These are phyloP conservation scores for Melanotaenia boesemani DNA, from an alignment of 2,797 vertebrate genomes.

Conservation along the genomic window DNA sequence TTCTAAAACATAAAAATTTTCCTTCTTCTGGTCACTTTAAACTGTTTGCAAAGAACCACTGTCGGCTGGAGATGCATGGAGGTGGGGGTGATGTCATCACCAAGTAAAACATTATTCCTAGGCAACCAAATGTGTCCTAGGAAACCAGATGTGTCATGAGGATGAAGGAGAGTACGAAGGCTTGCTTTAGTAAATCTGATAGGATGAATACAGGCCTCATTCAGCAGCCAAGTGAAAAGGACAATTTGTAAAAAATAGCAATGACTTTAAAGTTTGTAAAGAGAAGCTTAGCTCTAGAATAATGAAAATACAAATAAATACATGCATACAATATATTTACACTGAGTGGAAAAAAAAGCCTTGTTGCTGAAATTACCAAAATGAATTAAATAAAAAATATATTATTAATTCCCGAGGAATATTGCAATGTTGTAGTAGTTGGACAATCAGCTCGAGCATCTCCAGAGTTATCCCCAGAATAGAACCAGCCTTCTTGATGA, in stretches of 20 bases:
- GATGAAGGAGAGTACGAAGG: slow-evolving; percentile 38
- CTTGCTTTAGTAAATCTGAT: slow-evolving; percentile 26
- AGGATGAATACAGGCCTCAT: slow-evolving; percentile 24
- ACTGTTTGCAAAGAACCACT: slow-evolving; percentile 38
- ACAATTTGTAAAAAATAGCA: slow-evolving; percentile 14
- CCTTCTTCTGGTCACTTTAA: slow-evolving; percentile 48
- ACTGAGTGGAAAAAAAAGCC: too few species aligned
- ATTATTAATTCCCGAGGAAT: too few species aligned
- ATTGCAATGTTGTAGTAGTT: too few species aligned
- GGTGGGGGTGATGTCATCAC: slow-evolving; percentile 62
- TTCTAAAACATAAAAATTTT: slow-evolving; percentile 48
- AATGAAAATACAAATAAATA: too few species aligned
- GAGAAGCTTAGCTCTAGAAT: too few species aligned
- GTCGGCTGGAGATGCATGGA: slow-evolving; percentile 30
- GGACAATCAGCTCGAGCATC: too few species aligned
- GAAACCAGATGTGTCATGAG: slow-evolving; percentile 65
- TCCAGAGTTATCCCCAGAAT: too few species aligned
- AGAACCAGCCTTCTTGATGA: too few species aligned
- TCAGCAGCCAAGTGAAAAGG: slow-evolving; percentile 13
- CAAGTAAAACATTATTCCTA: slow-evolving; percentile 70
- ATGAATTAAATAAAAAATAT: too few species aligned
- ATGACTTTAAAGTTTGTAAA: background rate
- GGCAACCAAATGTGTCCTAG: slow-evolving; percentile 71
- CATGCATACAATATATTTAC: too few species aligned
- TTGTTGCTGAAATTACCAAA: too few species aligned